Percentiles rank a stretch among this genome's conserved stretches.
phyloP scores from a whole-genome alignment of 53 echinoderm and acorn worm genomes.

The Pentamera pediparva region DNA sequence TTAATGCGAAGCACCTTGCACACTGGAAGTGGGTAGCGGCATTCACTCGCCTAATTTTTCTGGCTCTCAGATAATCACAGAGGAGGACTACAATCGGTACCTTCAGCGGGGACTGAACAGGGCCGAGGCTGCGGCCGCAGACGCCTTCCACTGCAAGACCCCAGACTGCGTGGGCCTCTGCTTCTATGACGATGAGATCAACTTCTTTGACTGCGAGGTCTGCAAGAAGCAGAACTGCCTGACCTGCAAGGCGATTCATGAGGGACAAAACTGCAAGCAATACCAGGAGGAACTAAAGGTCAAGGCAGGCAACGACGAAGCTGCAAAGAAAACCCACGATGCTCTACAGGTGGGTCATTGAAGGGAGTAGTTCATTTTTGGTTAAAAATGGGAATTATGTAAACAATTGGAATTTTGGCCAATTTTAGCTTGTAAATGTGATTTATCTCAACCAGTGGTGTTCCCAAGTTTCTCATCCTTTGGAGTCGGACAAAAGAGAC shows the following conservation, averaged over 20 bases:
- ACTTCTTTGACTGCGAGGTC: constrained; percentile 84
- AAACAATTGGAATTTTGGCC: too few species aligned
- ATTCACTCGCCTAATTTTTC: not conserved
- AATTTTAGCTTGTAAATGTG: too few species aligned
- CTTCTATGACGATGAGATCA: constrained; percentile 85
- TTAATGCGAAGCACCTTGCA: not conserved
- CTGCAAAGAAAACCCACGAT: constrained; percentile 72
- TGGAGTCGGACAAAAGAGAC: too few species aligned
- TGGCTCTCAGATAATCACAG: constrained; percentile 46
- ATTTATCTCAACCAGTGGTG: too few species aligned
- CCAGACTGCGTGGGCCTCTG: constrained; percentile 89
- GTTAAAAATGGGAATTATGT: too few species aligned
- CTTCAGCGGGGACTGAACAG: constrained; percentile 66
- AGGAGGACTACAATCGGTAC: constrained; percentile 58
- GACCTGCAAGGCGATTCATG: constrained; percentile 94
- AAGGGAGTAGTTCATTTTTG: too few species aligned
- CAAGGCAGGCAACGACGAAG: constrained; percentile 73
- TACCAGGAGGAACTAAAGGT: constrained; percentile 80
- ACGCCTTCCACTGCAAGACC: constrained; percentile 94
- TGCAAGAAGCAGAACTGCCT: constrained; percentile 73
- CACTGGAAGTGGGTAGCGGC: not conserved
- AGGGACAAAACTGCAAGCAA: constrained; percentile 87
- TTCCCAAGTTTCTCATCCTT: too few species aligned
- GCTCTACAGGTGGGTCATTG: constrained; percentile 70
- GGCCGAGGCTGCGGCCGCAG: constrained; percentile 64